A percentile compares a stretch with the other conserved stretches of the same genome.
phyloP scores from a whole-genome alignment of 2,113 vertebrate genomes.

The Rhizomys pruinosus region DNA sequence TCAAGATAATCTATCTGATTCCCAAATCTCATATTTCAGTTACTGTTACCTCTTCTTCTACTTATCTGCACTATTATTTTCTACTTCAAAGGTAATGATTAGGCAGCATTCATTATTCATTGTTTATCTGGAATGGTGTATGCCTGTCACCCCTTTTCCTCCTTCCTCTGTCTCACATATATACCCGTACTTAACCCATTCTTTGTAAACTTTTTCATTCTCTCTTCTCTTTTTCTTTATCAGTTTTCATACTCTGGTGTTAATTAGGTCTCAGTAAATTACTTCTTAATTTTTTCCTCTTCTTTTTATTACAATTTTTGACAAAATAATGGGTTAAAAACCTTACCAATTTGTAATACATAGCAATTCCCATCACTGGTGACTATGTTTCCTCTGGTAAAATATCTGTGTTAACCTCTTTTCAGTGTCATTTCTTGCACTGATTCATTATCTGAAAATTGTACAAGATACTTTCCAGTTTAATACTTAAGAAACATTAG shows the following conservation, averaged over 20 bases:
- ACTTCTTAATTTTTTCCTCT: not conserved
- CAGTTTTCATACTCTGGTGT: not conserved
- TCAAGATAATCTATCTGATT: not conserved
- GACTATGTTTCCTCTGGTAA: not conserved
- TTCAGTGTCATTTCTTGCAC: not conserved
- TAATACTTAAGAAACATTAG: not conserved
- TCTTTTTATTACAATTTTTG: too few relatives aligned
- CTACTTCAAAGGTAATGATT: not conserved
- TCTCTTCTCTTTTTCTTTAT: not conserved
- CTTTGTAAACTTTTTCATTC: not conserved
- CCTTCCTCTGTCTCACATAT: not conserved
- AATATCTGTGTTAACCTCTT: not conserved
- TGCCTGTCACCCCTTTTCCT: not conserved
- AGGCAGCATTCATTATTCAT: not conserved
- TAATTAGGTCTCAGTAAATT: not conserved
- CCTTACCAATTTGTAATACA: too few relatives aligned
- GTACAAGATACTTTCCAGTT: not conserved
- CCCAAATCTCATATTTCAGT: not conserved
- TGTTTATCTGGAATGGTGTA: not conserved
- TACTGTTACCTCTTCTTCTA: not conserved
- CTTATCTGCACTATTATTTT: not conserved
- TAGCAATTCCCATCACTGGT: too few relatives aligned
- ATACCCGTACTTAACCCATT: not conserved
- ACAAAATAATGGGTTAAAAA: not conserved
- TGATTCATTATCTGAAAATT: not conserved